Conservation (phyloP, 2,797 vertebrate genomes). For the Artibeus lituratus region DNA sequence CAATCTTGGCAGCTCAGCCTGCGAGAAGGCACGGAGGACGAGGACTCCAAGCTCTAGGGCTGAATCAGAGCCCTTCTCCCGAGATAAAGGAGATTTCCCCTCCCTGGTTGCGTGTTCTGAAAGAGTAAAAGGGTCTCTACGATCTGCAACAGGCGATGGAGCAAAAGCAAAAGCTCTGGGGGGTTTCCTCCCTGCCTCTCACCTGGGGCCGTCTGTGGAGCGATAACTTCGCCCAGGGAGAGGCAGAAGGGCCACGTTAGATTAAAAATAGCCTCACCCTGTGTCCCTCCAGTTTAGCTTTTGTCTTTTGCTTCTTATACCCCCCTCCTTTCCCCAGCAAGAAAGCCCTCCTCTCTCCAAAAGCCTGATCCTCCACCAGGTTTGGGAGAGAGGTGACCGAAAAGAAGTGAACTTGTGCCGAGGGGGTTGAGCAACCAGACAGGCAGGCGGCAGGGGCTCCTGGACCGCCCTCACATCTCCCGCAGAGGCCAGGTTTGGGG, state of each 20-base stretch:
- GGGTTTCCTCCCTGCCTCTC: slow-evolving; percentile 49
- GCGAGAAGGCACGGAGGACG: slow-evolving; percentile 49
- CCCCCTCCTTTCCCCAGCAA: background rate
- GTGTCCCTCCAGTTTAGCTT: slow-evolving; percentile 62
- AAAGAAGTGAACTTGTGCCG: slow-evolving; percentile 64
- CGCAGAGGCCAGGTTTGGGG: background rate
- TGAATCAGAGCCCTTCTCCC: slow-evolving; percentile 73
- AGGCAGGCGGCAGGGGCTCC: background rate
- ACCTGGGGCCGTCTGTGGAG: slow-evolving; percentile 72
- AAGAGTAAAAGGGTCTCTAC: slow-evolving; percentile 83
- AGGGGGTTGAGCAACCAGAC: background rate
- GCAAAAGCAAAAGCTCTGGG: slow-evolving; percentile 73
- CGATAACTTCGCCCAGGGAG: slow-evolving; percentile 66
- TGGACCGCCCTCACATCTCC: background rate
- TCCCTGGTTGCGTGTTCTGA: slow-evolving; percentile 45
- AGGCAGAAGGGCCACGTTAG: slow-evolving; percentile 65
- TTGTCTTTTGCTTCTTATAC: slow-evolving; percentile 39
- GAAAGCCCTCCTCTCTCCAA: slow-evolving; percentile 31
- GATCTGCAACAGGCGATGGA: background rate
- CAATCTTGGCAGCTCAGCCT: slow-evolving; percentile 65
- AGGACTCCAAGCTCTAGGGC: slow-evolving; percentile 58
- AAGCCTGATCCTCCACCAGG: slow-evolving; percentile 33
- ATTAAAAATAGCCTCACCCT: slow-evolving; percentile 58
- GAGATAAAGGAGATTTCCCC: slow-evolving; percentile 81
- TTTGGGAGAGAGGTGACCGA: slow-evolving; percentile 63